Conservation (phyloP, 2,888 invertebrate species). For the Anthoptus insignis region DNA sequence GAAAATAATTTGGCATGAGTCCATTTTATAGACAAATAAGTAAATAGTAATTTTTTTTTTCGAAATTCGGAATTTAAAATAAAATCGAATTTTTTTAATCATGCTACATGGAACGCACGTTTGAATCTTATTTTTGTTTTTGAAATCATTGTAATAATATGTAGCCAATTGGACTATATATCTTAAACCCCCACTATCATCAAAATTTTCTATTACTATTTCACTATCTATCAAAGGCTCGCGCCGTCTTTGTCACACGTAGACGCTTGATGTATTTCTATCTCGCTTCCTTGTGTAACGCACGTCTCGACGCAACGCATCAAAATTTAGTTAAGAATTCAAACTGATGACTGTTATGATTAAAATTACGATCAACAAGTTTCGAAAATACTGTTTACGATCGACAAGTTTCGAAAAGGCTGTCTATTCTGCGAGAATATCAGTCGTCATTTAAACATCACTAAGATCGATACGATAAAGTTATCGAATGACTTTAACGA, state of each 20-base stretch:
- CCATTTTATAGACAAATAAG: too few species aligned
- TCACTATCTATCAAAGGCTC: background rate
- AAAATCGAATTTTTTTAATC: background rate
- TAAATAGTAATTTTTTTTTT: too few species aligned
- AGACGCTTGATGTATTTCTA: background rate
- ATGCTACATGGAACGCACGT: too few species aligned
- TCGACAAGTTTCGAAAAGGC: background rate
- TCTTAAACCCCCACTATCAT: background rate
- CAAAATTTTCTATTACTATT: background rate
- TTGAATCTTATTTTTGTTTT: too few species aligned
- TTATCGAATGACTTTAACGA: background rate
- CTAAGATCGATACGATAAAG: constrained; percentile 1
- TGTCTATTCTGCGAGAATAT: background rate
- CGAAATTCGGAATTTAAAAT: too few species aligned
- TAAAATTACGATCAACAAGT: background rate
- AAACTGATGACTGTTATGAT: background rate
- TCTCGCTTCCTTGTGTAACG: background rate
- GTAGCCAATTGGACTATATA: background rate
- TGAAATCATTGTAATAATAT: too few species aligned
- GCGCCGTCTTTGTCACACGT: background rate
- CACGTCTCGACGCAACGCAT: background rate
- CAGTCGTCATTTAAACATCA: constrained; percentile 5
- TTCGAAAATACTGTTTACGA: background rate
- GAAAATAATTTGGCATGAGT: too few species aligned
- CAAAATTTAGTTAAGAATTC: background rate